Percentiles rank a stretch among this genome's conserved stretches.
These are phyloP conservation scores for Hetaerina titia DNA, from an alignment of 2,888 invertebrate species.

Conservation along the genomic window DNA sequence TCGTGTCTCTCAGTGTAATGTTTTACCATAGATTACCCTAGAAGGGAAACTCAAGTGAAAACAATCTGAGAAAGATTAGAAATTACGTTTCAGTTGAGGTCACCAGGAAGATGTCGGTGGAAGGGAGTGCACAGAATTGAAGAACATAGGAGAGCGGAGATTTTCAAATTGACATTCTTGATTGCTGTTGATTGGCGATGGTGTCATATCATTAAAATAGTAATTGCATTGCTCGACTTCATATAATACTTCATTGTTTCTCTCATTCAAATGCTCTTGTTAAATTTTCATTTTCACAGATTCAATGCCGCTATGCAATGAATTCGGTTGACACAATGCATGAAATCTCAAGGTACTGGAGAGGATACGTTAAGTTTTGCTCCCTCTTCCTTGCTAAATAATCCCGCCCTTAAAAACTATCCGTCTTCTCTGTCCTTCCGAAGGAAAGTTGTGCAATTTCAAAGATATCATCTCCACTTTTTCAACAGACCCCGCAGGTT, in stretches of 20 bases:
- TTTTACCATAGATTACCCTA: no score
- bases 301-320: background rate
- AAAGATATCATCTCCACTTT: conserved; percentile 35
- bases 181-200: no score
- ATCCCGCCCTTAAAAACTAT: conserved; percentile 19
- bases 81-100: no score
- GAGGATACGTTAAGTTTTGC: background rate
- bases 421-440: background rate
- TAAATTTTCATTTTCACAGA: background rate
- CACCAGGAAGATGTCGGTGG: no score
- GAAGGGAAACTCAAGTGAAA: no score
- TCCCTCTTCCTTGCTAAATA: background rate
- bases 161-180: no score
- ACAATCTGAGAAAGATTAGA: no score
- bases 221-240: no score
- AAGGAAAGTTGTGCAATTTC: conserved; percentile 32
- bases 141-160: no score
- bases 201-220: no score
- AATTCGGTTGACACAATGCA: conserved; percentile 4
- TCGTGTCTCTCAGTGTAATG: no score
- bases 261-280: background rate
- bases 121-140: no score
- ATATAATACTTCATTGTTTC: background rate
- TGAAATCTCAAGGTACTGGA: background rate
- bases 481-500: conserved; percentile 21